Base-by-base conservation (phyloP, 2,113 vertebrate genomes). In the Panthera leo region DNA sequence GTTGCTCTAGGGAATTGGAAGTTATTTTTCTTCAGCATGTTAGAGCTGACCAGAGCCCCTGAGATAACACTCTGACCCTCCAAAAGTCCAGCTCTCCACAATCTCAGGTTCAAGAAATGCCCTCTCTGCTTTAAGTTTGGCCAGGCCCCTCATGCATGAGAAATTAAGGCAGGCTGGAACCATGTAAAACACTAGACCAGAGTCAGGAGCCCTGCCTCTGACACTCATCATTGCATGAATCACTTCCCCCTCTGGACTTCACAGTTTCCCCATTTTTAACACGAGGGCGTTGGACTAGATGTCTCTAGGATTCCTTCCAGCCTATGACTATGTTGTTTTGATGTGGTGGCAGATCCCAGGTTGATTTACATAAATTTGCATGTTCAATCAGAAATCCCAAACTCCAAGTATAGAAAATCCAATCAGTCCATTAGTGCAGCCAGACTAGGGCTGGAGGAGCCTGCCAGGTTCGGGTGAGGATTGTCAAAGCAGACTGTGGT, bases 301-400 rank as follows among this genome's bases (percentile, higher is more conserved):
- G 91, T 97, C 90, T 97, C 92, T 85, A 67, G 42, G 85, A 97
- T 95, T 95, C 93, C 87, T 96, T 97, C 96, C 92, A 96, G 95
- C 76, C 85, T 78, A 73, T 85, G 88, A 95, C 76, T 63, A 63
- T 51, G 63, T 94, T 97, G 96, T 97, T 98, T 97, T 91, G 97
- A 97, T 93, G 86, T 84, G 55, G 97, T 94, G 84, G 92, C 82
- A 95, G 91, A 98, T 95, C 87, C 85, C 94, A 90, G 86, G 15
- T 68, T 97, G 85, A 97, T 98, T 97, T 98, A 95, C 97, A 98
- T 98, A 97, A 97, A 97, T 98, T 98, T 98, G 97, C 97, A 98
- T 97, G 90, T 94, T 96, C 94, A 97, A 95, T 93, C 93, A 96
- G 93, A 97, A 98, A 89, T 5, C 93, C 85, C 78, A 79, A 97